Base-by-base conservation (phyloP, 2,888 invertebrate species). In the Hypena proboscidalis region DNA sequence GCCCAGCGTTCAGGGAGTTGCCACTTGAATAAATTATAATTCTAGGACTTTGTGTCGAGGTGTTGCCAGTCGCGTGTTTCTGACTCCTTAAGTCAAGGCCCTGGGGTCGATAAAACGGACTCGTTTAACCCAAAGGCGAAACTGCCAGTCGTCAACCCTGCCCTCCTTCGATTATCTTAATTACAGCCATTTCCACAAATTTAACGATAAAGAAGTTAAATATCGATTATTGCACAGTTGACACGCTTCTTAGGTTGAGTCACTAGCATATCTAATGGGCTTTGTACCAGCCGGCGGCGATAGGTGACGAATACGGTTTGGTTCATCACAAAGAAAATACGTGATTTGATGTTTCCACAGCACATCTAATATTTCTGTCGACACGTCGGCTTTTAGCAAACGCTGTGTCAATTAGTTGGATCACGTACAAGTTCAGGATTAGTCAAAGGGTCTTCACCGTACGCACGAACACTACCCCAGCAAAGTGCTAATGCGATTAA, bases 401-500 rank as follows among this genome's bases (percentile, higher is more conserved):
- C 27, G 48, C 31, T 31, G 26, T 15, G 25, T 19, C 48, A 48
- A 50, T 55, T 46, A 59, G 48, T 38, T 48, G 40, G 55, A 65
- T 65, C 53, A 53, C 58, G 54, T 55, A 60, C 58, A 60, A 55
- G 49, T 55, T 43, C 44, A 49, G 55, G 58, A 63, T 63, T 56
- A 65, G 33, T 33, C 49, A 51, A 58, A 61, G 58, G 60, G 60
- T 65, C 55, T 62, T 55, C 54, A 49, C 38, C 51, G 40, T 49
- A 58, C 55, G 47, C 68, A 70, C 69, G 67, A 67, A 67, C 59
- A 59, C 68, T 70, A 73, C 72, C 73, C 77, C 66, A 59, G 64
- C 58, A 48, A 59, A 70, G 66, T 67, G 67, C 65, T 82, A 83
- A 82, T 80, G 59, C 78, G 74, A 83, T 82, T 79, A 81, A 67